These are phyloP conservation scores for Benitochromis conjunctus DNA, from an alignment of 2,113 vertebrate genomes.

Conservation along the genomic window DNA sequence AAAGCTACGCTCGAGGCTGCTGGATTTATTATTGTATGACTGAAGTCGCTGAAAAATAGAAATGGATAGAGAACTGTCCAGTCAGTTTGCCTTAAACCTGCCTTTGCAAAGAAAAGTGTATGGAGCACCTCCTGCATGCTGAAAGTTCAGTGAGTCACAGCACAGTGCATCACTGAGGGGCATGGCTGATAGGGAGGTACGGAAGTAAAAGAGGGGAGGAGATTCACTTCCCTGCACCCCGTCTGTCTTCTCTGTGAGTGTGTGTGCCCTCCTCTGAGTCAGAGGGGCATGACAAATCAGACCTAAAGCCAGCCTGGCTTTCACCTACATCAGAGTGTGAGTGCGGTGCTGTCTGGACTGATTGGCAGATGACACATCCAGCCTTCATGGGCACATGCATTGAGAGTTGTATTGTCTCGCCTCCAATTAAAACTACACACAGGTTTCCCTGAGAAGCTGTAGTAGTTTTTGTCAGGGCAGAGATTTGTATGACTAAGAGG, in stretches of 20 bases:
- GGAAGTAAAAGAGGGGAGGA: slow-evolving; percentile 3
- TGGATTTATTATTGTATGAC: not conserved
- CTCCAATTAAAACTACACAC: not conserved
- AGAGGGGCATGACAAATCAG: slow-evolving; percentile 44
- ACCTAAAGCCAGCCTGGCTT: not conserved
- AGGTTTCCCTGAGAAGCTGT: not conserved
- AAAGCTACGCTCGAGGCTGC: not conserved
- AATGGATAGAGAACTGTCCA: not conserved
- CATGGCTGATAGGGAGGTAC: not conserved
- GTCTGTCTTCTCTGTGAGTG: not conserved
- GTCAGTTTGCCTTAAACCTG: not conserved
- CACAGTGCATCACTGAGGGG: not conserved
- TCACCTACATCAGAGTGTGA: not conserved
- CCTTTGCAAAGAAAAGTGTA: not conserved
- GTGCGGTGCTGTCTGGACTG: not conserved
- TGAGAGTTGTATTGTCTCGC: not conserved
- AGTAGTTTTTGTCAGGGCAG: not conserved
- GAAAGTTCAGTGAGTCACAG: not conserved
- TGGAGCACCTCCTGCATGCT: not conserved
- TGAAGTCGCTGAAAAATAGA: not conserved
- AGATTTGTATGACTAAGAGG: not conserved
- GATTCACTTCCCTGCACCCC: not conserved
- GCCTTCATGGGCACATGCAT: not conserved
- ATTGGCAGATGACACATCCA: slow-evolving; percentile 37
- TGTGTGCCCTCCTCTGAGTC: slow-evolving; percentile 45